These are phyloP conservation scores for Cheilosia vernalis DNA, from an alignment of 2,888 invertebrate genomes.

Conservation along the genomic window DNA sequence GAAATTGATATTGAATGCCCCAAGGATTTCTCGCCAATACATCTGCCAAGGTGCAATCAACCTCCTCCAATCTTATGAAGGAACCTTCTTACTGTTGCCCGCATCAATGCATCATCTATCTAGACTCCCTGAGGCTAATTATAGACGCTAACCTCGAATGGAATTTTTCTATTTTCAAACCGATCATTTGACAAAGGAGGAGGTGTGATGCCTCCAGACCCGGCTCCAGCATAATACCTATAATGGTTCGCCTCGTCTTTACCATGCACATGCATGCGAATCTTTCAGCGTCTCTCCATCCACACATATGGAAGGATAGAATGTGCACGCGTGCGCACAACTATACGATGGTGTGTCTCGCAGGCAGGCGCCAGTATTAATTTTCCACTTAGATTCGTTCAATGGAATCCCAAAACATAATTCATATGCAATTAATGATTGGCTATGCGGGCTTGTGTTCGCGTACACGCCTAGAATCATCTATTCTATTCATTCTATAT, in stretches of 20 bases:
- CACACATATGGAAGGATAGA: slow-evolving; percentile 11
- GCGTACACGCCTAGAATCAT: slow-evolving; percentile 64
- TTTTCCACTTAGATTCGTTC: slow-evolving; percentile 74
- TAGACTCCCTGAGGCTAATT: slow-evolving; percentile 59
- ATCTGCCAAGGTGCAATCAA: neutral
- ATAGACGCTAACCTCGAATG: slow-evolving; percentile 69
- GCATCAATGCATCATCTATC: neutral
- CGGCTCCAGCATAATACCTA: slow-evolving; percentile 52
- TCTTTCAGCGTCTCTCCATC: slow-evolving; percentile 1
- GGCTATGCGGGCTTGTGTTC: slow-evolving; percentile 63
- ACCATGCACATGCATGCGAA: slow-evolving; percentile 40
- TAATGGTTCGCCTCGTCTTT: slow-evolving; percentile 30
- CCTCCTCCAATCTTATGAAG: neutral
- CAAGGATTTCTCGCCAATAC: neutral
- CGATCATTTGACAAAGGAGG: slow-evolving; percentile 74
- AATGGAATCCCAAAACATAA: slow-evolving; percentile 70
- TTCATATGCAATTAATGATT: slow-evolving; percentile 75
- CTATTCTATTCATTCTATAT: slow-evolving; percentile 52
- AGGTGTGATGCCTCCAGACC: slow-evolving; percentile 64
- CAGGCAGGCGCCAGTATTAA: slow-evolving; percentile 75
- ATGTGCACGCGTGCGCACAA: slow-evolving; percentile 60
- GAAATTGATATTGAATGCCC: neutral
- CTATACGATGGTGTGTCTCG: slow-evolving; percentile 51
- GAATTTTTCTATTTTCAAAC: slow-evolving; percentile 73
- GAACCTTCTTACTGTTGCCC: neutral